These are phyloP conservation scores for Epirrhoe tristata DNA, from an alignment of 2,888 invertebrate species.

Conservation along the genomic window DNA sequence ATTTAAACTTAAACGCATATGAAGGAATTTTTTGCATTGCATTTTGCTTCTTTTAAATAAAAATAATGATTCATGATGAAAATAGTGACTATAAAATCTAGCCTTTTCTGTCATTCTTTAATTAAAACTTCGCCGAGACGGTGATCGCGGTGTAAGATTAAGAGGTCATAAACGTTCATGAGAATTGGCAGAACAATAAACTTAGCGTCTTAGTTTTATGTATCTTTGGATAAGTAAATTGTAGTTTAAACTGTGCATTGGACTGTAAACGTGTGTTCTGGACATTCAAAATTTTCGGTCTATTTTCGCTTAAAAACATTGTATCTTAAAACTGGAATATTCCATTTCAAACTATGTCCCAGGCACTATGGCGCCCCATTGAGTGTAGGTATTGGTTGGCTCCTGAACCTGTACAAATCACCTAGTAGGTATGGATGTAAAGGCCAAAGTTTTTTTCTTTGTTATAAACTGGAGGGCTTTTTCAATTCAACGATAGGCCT, in stretches of 20 bases:
- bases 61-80: neutral
- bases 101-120: neutral
- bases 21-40: no score
- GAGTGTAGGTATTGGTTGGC: no score
- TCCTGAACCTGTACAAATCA: no score
- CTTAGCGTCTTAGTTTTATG: neutral
- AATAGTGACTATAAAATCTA: neutral
- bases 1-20: no score
- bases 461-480: no score
- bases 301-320: neutral
- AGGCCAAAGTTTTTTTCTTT: no score
- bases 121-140: slow-evolving; percentile 13
- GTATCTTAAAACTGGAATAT: no score
- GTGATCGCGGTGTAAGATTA: slow-evolving; percentile 22
- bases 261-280: neutral
- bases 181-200: slow-evolving; percentile 28
- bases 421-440: no score
- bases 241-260: neutral
- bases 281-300: neutral
- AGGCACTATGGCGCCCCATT: no score
- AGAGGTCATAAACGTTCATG: slow-evolving; percentile 40
- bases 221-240: neutral
- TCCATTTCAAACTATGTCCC: no score
- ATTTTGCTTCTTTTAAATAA: no score
- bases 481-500: no score